Evolutionary conservation across 30 jellyfish, hydroid and myxozoan genomes (phyloP).

Genomic region (Cassiopea xamachana): DNA sequence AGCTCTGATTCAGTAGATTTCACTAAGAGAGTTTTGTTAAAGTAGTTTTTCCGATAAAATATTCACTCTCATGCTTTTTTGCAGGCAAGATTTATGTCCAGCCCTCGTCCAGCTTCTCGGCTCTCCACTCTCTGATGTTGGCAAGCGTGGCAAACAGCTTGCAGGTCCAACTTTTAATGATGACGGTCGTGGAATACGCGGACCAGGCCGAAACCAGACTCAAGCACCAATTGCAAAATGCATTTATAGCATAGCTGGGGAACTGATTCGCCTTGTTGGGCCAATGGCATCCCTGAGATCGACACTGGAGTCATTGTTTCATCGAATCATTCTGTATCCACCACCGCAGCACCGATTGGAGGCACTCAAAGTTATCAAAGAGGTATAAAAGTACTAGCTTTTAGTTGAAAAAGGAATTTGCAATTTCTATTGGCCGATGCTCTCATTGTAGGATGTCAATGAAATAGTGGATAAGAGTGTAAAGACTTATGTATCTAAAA

Average conservation of each 20-base stretch:
- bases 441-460: no score
- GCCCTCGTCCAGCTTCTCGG: constrained; percentile 89
- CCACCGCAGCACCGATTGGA: constrained; percentile 94
- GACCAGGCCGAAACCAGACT: constrained; percentile 58
- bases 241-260: constrained; percentile 84
- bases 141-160: constrained; percentile 66
- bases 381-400: constrained; percentile 66
- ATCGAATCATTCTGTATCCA: constrained; percentile 86
- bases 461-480: no score
- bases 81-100: constrained; percentile 95
- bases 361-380: constrained; percentile 89
- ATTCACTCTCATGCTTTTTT: neutral
- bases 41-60: neutral
- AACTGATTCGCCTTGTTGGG: constrained; percentile 90
- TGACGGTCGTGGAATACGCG: constrained; percentile 83
- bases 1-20: neutral
- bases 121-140: constrained; percentile 79
- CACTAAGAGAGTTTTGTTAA: no score
- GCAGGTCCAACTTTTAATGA: constrained; percentile 60
- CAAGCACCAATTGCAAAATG: constrained; percentile 65
- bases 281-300: constrained; percentile 84
- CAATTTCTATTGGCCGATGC: no score
- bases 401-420: no score
- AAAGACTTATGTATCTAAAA: no score
- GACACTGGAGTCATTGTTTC: constrained; percentile 90